A percentile compares a stretch with the other conserved stretches of the same genome.
Evolutionary conservation across 2,797 vertebrate species (phyloP).

Genomic region (Liasis olivaceus): DNA sequence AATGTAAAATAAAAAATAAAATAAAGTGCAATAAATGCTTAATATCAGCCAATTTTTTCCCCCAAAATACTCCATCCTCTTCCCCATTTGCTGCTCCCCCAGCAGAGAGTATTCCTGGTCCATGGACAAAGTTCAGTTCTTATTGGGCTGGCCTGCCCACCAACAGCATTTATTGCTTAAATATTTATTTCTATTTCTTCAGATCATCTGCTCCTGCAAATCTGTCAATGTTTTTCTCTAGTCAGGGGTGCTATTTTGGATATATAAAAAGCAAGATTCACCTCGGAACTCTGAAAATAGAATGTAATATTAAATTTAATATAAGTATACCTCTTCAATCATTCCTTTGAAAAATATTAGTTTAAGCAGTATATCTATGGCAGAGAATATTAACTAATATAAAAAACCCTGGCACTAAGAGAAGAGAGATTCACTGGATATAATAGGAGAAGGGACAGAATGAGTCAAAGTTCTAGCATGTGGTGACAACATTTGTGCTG

Average conservation of each 20-base stretch:
- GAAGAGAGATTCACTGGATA: not conserved
- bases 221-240: not conserved
- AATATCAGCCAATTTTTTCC: not conserved
- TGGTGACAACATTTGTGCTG: not conserved
- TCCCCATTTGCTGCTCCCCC: not conserved
- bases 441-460: not conserved
- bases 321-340: not conserved
- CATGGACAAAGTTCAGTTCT: not conserved
- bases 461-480: not conserved
- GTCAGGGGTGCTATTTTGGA: not conserved
- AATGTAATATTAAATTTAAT: not conserved
- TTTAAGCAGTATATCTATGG: not conserved
- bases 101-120: not conserved
- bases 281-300: not conserved
- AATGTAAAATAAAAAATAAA: not conserved
- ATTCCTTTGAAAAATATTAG: not conserved
- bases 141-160: not conserved
- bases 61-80: not conserved
- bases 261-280: not conserved
- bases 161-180: not conserved
- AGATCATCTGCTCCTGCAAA: not conserved
- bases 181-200: not conserved
- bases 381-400: not conserved
- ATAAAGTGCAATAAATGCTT: not conserved
- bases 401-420: not conserved